Evolutionary conservation across 2,888 invertebrate species (phyloP), one percentile per base, ranked within the genome.

Genomic region (Aphodius granarius): DNA sequence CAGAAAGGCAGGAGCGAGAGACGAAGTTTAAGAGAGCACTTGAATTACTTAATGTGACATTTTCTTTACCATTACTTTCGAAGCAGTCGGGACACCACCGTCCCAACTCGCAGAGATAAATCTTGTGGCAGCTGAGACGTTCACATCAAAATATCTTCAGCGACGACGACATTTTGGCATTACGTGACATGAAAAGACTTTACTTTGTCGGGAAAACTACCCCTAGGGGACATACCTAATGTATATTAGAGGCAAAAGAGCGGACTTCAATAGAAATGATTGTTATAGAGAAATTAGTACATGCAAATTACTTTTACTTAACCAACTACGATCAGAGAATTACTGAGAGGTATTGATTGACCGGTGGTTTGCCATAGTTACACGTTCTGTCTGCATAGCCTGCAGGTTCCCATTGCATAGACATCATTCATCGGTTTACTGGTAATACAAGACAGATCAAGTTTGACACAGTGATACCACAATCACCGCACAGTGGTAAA

Each of bases 71-170:
- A 43, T 43, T 43, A 43, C 43, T 43, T 43, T 43, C 43, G 43
- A 43, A 43, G 43, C 43, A 43, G 43, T 43, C 43, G 43, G 43
- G 43, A 6, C 43, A 43, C 43, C 43, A 3, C 43, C 43, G 43
- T 13, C 43, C 2, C 9, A 6, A 43, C 43, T 43, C 6, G 68
- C 9, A n/a, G 68, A 68, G 68, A 68, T 68, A 68, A 68, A 68
- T 68, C 68, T 68, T 21, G 68, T 21, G 21, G 20, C 68, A 68
- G 68, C 68, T 68, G 68, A 68, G 68, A 68, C 43, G 68, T 22
- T 22, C 21, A 22, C 68, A 68, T 68, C 68, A 68, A 68, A 68
- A 68, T 68, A 68, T 68, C 68, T 68, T 68, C 68, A 68, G 43
- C 43, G 43, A 9, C 43, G 43, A 43, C 43, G 43, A 43, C 43